A percentile compares a stretch with the other conserved stretches of the same genome.
Conservation (phyloP, 1,140 invertebrate species). For the Conus betulinus region DNA sequence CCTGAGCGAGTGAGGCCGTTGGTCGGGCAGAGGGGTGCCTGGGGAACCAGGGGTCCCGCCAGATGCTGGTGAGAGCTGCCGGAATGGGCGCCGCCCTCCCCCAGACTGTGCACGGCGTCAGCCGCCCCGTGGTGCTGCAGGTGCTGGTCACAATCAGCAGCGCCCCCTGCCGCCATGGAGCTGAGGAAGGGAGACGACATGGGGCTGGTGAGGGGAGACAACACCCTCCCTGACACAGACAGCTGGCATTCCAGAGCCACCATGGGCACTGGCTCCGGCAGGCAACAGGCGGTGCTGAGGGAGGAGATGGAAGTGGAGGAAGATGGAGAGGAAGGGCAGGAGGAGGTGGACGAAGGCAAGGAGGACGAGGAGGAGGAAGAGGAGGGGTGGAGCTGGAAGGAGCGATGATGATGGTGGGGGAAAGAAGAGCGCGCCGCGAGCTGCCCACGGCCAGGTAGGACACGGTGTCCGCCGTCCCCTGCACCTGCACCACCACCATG, state of each 20-base stretch:
- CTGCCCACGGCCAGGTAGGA: neutral
- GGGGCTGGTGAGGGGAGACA: neutral
- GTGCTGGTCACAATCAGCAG: neutral
- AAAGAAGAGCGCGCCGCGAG: neutral
- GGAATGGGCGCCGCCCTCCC: neutral
- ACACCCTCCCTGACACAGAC: neutral
- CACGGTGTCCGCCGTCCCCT: neutral
- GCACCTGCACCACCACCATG: neutral
- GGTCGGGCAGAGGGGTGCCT: neutral
- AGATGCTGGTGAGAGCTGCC: neutral
- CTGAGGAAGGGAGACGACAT: neutral
- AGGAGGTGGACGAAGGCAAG: neutral
- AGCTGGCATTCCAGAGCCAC: constrained; percentile 21
- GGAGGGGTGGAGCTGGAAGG: neutral
- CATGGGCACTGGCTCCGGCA: constrained; percentile 8
- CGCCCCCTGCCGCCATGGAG: neutral
- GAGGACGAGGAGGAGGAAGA: neutral
- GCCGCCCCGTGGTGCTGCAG: neutral
- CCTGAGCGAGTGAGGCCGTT: neutral
- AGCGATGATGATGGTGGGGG: neutral
- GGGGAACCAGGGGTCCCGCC: neutral
- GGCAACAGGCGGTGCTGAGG: neutral
- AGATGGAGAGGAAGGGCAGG: neutral
- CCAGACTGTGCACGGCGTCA: too few species aligned
- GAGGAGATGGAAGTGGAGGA: neutral